phyloP scores from a whole-genome alignment of 2,888 invertebrate species.

The Phragmatobia fuliginosa region DNA sequence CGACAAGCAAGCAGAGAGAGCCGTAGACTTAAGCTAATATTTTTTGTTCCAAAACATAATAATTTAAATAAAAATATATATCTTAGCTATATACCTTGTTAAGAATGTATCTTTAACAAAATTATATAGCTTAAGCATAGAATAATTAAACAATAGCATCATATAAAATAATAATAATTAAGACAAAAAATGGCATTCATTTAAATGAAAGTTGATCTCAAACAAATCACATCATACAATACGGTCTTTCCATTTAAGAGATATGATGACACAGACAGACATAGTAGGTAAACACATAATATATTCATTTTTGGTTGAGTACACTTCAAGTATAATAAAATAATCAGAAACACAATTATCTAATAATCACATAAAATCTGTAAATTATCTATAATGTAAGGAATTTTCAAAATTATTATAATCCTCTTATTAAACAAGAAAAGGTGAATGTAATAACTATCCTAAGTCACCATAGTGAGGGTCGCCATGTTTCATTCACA shows the following conservation, averaged over 20 bases:
- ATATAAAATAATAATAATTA: neutral
- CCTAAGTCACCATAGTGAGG: too few relatives aligned
- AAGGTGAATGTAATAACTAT: too few relatives aligned
- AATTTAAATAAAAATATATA: neutral
- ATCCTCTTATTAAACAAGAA: too few relatives aligned
- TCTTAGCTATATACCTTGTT: neutral
- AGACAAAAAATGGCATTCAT: neutral
- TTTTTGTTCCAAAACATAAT: neutral
- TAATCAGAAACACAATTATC: neutral
- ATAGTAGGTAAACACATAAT: too few relatives aligned
- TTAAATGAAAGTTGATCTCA: neutral
- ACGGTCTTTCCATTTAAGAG: neutral
- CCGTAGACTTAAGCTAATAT: too few relatives aligned
- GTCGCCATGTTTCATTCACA: too few relatives aligned
- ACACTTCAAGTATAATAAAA: neutral
- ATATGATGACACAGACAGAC: too few relatives aligned
- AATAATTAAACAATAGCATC: neutral
- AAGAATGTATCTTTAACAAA: too few relatives aligned
- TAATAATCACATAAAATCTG: neutral
- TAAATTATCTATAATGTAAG: too few relatives aligned
- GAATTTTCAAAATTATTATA: too few relatives aligned
- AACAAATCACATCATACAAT: neutral
- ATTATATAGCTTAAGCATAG: neutral
- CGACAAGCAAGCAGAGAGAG: too few relatives aligned
- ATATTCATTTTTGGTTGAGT: too few relatives aligned